Evolutionary conservation across 2,888 invertebrate species (phyloP), one percentile per base, ranked within the genome.

Genomic region (Lithophane leautieri): DNA sequence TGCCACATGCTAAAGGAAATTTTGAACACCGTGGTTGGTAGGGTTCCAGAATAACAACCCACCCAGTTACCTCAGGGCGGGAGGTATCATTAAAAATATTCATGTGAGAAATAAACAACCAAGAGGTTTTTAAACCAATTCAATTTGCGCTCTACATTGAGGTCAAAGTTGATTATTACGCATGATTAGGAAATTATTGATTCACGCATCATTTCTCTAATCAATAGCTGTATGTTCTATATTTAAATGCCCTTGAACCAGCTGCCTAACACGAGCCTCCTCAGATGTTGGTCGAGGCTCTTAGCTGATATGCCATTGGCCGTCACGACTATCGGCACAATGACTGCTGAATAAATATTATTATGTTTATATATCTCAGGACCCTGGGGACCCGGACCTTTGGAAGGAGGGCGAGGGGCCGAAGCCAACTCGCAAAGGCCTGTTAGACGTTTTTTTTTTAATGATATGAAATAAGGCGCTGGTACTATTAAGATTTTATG

Each of bases 171-270:
- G 16, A 11, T 28, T 34, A 67, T 4, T 42, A 62, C 16, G 3
- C n/a, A 1, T 62, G 22, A 62, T 44, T 56, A 71, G 16, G 28
- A 56, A 42, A 70, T 56, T 70, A 4, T 34, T 44, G 22, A 34
- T 34, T 52, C 56, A 71, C 44, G 25, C 22, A 50, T 65, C 22
- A 65, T 78, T 65, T 60, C 6, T 3, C 2, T 28, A 79, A 73
- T 61, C 42, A 56, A 63, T 42, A 12, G 70, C 2, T 42, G 25
- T 12, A n/a, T 19, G 12, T n/a, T 44, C 40, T 50, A 14, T 25
- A 25, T 34, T 34, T 34, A 34, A 34, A 34, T 34, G 34, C 34
- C 34, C 6, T 34, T 34, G 4, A 34, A 6, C 4, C 34, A 34
- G 34, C 34, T 6, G 34, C 34, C 34, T 34, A 34, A 34, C 34